phyloP scores from a whole-genome alignment of 2,113 vertebrate species.

The Chloebia gouldiae region DNA sequence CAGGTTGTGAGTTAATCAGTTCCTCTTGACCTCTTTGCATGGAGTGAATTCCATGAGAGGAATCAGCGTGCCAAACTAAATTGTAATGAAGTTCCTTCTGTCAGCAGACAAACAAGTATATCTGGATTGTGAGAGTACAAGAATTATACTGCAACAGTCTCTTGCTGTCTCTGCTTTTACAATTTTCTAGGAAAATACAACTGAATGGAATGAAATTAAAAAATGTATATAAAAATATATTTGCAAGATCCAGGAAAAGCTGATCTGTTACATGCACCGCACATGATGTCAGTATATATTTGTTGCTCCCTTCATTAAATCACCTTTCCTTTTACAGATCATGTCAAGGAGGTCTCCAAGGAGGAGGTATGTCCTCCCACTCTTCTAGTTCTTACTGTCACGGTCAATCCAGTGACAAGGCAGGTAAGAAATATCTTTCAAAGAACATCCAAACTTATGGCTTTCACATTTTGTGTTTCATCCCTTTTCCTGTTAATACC shows the following conservation, averaged over 20 bases:
- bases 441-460: not conserved
- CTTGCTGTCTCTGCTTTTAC: not conserved
- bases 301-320: not conserved
- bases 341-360: not conserved
- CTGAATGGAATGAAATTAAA: not conserved
- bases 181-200: not conserved
- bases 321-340: not conserved
- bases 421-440: slow-evolving; percentile 11
- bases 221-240: not conserved
- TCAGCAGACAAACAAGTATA: not conserved
- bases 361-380: slow-evolving; percentile 10
- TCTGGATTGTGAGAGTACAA: not conserved
- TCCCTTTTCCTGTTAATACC: not conserved
- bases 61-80: not conserved
- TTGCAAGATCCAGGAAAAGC: not conserved
- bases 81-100: not conserved
- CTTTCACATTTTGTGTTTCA: not conserved
- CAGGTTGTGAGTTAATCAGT: not conserved
- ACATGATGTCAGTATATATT: not conserved
- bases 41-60: not conserved
- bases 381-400: slow-evolving; percentile 29
- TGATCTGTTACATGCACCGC: not conserved
- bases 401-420: not conserved
- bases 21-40: not conserved
- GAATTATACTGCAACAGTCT: not conserved